Base-by-base conservation (phyloP, 2,113 vertebrate genomes). In the Henicopernis longicauda region DNA sequence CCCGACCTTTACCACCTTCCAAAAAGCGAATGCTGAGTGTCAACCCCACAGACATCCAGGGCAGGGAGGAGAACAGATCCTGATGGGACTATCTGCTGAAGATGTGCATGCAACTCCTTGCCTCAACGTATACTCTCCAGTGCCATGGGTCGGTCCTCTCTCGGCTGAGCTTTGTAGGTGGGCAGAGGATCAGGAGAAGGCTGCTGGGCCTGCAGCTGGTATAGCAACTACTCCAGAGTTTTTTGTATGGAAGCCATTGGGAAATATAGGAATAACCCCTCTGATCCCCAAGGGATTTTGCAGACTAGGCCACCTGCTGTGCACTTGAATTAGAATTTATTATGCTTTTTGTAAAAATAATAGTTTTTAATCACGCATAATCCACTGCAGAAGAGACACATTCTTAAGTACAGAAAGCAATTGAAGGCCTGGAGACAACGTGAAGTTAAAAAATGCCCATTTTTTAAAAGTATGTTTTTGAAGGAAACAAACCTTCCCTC, bases 51-150 rank as follows among this genome's bases (percentile, higher is more conserved):
- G 50, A 58, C 4, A 69, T 26, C 15, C n/a, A 34, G 21, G 38
- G 76, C 36, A 65, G 55, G 12, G 34, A 50, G 40, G 50, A 73
- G 19, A 58, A 52, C 19, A 49, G 20, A 49, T 42, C 16, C 44
- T 65, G 65, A 17, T 1, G 7, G 47, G 13, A 44, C 42, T 40
- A 29, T 21, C 29, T 4, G 20, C 36, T 26, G 16, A 66, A 76
- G 42, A 62, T 19, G 25, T 1, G 3, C 18, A 10, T 0, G 0
- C 25, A 69, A 4, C 36, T 69, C 38, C 49, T 86, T 77, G 59
- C 7, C 31, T 71, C 3, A 1, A 0, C 19, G 31, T 20, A 25
- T 70, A 7, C 20, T 38, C 11, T 49, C 32, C 8, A 7, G 0
- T 14, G 36, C 21, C 0, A 0, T 34, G 31, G 7, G 4, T 81